A percentile compares a stretch with the other conserved stretches of the same genome.
phyloP scores from a whole-genome alignment of 2,888 invertebrate species.

The Rotaria magnacalcarata region DNA sequence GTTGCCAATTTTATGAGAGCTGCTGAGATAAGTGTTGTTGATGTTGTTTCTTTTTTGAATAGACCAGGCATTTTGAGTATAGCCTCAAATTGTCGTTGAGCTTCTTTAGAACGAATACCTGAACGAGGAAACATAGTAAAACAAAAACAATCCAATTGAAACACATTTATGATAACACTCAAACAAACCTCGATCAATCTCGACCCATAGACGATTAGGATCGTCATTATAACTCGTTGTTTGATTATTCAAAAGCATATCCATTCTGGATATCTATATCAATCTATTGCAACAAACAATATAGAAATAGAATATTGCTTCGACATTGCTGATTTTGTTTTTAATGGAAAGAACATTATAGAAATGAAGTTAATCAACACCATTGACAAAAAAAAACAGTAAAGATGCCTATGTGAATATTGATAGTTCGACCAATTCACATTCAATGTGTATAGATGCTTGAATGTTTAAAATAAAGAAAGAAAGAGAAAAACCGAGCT shows the following conservation, averaged over 20 bases:
- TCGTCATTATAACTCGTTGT: background rate
- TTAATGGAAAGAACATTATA: background rate
- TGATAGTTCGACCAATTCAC: no score
- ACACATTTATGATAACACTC: background rate
- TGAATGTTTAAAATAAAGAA: background rate
- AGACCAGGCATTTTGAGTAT: background rate
- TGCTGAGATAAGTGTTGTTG: background rate
- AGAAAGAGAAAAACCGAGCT: no score
- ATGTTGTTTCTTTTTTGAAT: conserved; percentile 20
- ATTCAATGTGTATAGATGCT: background rate
- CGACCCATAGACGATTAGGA: conserved; percentile 30
- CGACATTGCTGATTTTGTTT: background rate
- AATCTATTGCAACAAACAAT: conserved; percentile 3
- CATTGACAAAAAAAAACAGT: background rate
- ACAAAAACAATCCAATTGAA: background rate
- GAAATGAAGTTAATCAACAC: background rate
- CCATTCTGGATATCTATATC: background rate
- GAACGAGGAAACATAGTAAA: background rate
- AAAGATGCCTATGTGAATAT: no score
- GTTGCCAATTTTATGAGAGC: conserved; percentile 10
- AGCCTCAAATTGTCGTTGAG: conserved; percentile 37
- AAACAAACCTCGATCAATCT: conserved; percentile 34
- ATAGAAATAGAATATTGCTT: background rate
- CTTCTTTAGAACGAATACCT: conserved; percentile 35
- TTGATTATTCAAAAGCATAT: conserved; percentile 11